phyloP scores from a whole-genome alignment of 2,113 vertebrate species.

The Myrmecobius fasciatus region DNA sequence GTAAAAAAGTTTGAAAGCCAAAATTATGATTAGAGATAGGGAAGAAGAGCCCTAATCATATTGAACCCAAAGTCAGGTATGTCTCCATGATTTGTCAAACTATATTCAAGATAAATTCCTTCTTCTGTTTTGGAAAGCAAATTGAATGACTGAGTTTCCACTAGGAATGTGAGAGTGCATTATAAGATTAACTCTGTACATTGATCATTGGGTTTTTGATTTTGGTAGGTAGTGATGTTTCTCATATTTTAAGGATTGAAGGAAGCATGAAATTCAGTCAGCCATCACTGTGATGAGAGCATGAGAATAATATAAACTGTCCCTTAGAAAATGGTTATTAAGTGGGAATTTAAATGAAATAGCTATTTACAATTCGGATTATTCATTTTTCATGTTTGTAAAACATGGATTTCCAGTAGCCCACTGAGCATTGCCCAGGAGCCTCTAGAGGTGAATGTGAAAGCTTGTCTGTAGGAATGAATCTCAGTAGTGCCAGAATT shows the following conservation, averaged over 20 bases:
- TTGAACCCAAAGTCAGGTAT: background rate
- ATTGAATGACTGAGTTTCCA: slow-evolving; percentile 57
- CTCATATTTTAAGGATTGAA: slow-evolving; percentile 41
- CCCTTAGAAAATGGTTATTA: slow-evolving; percentile 31
- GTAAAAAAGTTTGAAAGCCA: background rate
- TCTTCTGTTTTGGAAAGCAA: slow-evolving; percentile 47
- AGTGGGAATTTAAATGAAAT: background rate
- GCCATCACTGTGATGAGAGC: background rate
- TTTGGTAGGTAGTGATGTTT: slow-evolving; percentile 24
- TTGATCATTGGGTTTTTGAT: slow-evolving; percentile 20
- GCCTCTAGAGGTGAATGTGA: background rate
- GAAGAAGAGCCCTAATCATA: too few relatives aligned
- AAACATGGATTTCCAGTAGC: background rate
- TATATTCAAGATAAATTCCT: slow-evolving; percentile 39
- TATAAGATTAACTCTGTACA: slow-evolving; percentile 34
- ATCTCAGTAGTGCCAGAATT: background rate
- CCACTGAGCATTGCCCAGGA: background rate
- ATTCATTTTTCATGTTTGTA: slow-evolving; percentile 20
- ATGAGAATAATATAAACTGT: background rate
- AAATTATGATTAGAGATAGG: slow-evolving; percentile 51
- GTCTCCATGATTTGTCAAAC: slow-evolving; percentile 56
- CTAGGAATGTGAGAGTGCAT: slow-evolving; percentile 58
- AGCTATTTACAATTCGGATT: background rate
- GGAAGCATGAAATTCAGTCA: slow-evolving; percentile 51
- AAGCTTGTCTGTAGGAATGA: slow-evolving; percentile 23